A percentile compares a stretch with the other conserved stretches of the same genome.
Evolutionary conservation across 2,797 vertebrate species (phyloP).

Genomic region (Muscicapa comitata): DNA sequence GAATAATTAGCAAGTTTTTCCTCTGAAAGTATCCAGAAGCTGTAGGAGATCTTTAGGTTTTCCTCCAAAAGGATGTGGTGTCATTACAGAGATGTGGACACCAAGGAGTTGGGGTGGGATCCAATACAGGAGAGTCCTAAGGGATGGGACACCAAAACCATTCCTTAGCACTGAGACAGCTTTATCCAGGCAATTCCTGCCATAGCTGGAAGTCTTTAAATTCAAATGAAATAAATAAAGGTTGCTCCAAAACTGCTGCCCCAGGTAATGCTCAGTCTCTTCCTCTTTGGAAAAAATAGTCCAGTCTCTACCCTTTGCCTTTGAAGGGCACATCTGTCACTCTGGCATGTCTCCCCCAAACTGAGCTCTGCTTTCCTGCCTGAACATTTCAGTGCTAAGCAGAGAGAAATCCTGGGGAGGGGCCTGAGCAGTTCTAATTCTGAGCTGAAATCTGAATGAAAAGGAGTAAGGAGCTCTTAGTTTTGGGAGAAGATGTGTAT

Average conservation of each 20-base stretch:
- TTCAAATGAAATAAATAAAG: background rate
- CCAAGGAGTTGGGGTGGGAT: fast-evolving
- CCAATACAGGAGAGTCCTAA: background rate
- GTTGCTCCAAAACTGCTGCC: background rate
- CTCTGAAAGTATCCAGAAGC: background rate
- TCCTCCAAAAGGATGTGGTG: background rate
- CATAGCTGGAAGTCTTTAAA: background rate
- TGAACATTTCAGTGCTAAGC: background rate
- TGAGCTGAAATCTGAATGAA: background rate
- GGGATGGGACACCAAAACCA: background rate
- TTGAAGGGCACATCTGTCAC: background rate
- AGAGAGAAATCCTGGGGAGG: background rate
- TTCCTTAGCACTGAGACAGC: background rate
- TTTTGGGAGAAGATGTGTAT: background rate
- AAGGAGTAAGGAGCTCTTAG: background rate
- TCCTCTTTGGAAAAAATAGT: background rate
- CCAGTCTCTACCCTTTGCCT: background rate
- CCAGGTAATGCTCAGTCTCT: background rate
- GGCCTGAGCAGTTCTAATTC: fast-evolving
- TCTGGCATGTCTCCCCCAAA: background rate
- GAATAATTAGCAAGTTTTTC: background rate
- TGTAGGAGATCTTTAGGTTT: background rate
- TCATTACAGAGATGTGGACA: background rate
- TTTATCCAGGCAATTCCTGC: background rate
- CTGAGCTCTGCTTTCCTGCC: background rate